Conservation (phyloP, 2,113 vertebrate genomes). For the Bufo gargarizans region DNA sequence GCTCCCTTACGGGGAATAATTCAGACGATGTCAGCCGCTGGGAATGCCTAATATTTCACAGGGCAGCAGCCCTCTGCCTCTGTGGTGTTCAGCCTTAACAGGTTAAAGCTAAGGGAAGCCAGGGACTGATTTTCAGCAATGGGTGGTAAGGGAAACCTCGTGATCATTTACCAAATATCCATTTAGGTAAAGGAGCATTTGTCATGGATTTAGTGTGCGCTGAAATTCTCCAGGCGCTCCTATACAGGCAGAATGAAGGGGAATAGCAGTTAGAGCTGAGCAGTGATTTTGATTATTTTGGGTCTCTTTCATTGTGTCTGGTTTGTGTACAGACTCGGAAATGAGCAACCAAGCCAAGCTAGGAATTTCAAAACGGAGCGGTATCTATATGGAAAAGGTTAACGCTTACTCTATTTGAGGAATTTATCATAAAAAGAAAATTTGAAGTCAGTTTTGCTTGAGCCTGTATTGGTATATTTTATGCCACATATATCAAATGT, state of each 20-base stretch:
- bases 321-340: conserved; percentile 53
- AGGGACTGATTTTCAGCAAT: conserved; percentile 48
- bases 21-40: conserved; percentile 54
- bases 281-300: conserved; percentile 50
- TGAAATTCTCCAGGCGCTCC: conserved; percentile 51
- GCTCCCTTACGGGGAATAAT: conserved; percentile 57
- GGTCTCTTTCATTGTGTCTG: conserved; percentile 52
- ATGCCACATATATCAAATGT: no score
- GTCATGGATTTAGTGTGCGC: conserved; percentile 55
- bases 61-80: conserved; percentile 30
- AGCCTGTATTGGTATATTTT: no score
- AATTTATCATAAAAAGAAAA: no score
- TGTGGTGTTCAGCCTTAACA: conserved; percentile 46
- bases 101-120: conserved; percentile 46
- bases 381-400: neutral
- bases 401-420: neutral
- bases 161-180: conserved; percentile 60
- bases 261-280: conserved; percentile 41
- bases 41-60: conserved; percentile 58
- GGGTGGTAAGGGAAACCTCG: conserved; percentile 56
- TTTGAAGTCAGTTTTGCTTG: no score
- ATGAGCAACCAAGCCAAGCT: conserved; percentile 41
- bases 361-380: conserved; percentile 21
- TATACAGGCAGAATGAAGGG: conserved; percentile 47
- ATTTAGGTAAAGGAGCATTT: conserved; percentile 58